Evolutionary conservation across 2,113 vertebrate species (phyloP).

Genomic region (Myxocyprinus asiaticus): DNA sequence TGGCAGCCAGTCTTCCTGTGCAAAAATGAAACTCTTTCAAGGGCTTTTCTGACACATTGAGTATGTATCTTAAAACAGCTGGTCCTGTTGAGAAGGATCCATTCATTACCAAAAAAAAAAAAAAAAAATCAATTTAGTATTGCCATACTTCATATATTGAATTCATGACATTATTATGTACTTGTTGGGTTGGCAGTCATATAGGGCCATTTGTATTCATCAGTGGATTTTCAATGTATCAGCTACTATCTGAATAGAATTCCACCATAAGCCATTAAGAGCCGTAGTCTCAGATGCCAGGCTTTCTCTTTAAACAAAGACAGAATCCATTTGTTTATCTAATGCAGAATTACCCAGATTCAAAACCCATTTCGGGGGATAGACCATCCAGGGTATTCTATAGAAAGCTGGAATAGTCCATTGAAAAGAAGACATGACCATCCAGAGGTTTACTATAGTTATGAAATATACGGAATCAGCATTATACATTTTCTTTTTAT

Average conservation of each 20-base stretch:
- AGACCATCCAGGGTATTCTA: slow-evolving; percentile 8
- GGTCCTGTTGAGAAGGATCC: background rate
- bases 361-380: slow-evolving; percentile 39
- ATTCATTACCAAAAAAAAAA: slow-evolving; percentile 22
- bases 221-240: slow-evolving; percentile 33
- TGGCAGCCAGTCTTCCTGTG: slow-evolving; percentile 30
- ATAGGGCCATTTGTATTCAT: slow-evolving; percentile 42
- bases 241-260: slow-evolving; percentile 34
- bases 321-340: slow-evolving; percentile 53
- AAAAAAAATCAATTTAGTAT: slow-evolving; percentile 17
- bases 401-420: slow-evolving; percentile 24
- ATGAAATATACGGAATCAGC: background rate
- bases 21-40: slow-evolving; percentile 37
- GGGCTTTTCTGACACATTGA: slow-evolving; percentile 9
- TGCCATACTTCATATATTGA: background rate
- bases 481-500: background rate
- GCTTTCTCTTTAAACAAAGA: slow-evolving; percentile 32
- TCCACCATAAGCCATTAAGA: slow-evolving; percentile 26
- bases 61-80: slow-evolving; percentile 17
- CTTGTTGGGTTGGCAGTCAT: slow-evolving; percentile 23
- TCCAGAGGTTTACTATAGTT: background rate
- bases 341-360: slow-evolving; percentile 40
- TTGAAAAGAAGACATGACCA: background rate
- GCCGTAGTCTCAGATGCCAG: slow-evolving; percentile 17
- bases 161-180: slow-evolving; percentile 42